A percentile compares a stretch with the other conserved stretches of the same genome.
phyloP scores from a whole-genome alignment of 2,113 vertebrate genomes.

The Apistogramma diplotaenia region DNA sequence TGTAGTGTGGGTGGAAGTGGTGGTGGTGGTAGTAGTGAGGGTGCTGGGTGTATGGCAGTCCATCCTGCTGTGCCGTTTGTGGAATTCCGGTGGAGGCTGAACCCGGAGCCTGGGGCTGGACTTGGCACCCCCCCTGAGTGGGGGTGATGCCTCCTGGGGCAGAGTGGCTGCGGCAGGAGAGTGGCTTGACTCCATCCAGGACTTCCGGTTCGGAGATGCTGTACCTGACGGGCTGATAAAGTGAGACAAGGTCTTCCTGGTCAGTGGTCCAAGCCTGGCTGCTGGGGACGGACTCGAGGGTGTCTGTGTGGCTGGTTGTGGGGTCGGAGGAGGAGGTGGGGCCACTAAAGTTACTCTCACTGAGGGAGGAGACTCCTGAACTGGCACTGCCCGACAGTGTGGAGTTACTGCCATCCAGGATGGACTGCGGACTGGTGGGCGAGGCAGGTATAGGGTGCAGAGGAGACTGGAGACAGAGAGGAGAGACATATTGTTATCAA shows the following conservation, averaged over 20 bases:
- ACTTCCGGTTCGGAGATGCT: slow-evolving; percentile 91
- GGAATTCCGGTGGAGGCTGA: neutral
- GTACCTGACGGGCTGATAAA: slow-evolving; percentile 92
- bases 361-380: slow-evolving; percentile 93
- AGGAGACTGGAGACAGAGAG: slow-evolving; percentile 79
- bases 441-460: slow-evolving; percentile 95
- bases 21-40: slow-evolving; percentile 73
- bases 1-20: slow-evolving; percentile 64
- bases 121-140: neutral
- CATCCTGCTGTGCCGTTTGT: slow-evolving; percentile 36
- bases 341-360: slow-evolving; percentile 90
- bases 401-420: slow-evolving; percentile 94
- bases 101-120: slow-evolving; percentile 15
- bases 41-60: slow-evolving; percentile 52
- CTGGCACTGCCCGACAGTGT: slow-evolving; percentile 94
- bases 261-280: slow-evolving; percentile 89
- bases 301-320: slow-evolving; percentile 83
- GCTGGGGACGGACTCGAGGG: slow-evolving; percentile 88
- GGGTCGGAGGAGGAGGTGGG: slow-evolving; percentile 85
- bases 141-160: slow-evolving; percentile 85
- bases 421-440: slow-evolving; percentile 93
- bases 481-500: too few relatives aligned
- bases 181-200: slow-evolving; percentile 85
- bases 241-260: slow-evolving; percentile 84
- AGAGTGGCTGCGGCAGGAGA: slow-evolving; percentile 90